Conservation (phyloP, 2,797 vertebrate species). For the Xiphophorus birchmanni region DNA sequence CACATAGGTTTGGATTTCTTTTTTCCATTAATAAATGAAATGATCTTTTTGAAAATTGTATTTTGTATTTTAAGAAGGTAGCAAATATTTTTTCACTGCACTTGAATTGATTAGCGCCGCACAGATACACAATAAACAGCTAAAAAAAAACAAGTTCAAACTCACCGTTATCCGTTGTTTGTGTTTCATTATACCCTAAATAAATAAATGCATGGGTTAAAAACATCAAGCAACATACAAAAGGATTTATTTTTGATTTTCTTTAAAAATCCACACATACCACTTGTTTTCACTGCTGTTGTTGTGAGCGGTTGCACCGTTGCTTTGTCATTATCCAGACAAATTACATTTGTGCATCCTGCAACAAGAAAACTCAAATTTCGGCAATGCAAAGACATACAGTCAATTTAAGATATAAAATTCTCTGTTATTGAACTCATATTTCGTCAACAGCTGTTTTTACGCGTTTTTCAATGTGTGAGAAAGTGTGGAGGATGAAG, state of each 20-base stretch:
- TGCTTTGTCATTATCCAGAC: conserved; percentile 50
- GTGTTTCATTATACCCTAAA: neutral
- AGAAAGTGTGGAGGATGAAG: conserved; percentile 4
- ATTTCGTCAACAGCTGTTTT: neutral
- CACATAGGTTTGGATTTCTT: neutral
- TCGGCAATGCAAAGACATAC: neutral
- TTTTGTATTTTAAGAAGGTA: neutral
- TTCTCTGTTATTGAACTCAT: neutral
- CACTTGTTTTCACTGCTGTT: neutral
- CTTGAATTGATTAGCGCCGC: neutral
- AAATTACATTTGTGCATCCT: conserved; percentile 46
- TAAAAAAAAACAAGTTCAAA: neutral
- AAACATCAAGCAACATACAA: neutral
- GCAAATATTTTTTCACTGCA: neutral
- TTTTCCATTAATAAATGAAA: neutral
- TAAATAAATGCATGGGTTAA: neutral
- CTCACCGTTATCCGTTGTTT: conserved; percentile 26
- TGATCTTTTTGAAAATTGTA: neutral
- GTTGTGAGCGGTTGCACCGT: conserved; percentile 9
- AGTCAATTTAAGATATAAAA: neutral
- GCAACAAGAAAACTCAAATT: conserved; percentile 8
- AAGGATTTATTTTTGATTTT: neutral
- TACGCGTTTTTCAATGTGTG: neutral
- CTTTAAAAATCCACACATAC: neutral
- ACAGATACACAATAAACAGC: neutral